Conservation (phyloP, 2,888 invertebrate genomes). For the Dolichomitus sp. region DNA sequence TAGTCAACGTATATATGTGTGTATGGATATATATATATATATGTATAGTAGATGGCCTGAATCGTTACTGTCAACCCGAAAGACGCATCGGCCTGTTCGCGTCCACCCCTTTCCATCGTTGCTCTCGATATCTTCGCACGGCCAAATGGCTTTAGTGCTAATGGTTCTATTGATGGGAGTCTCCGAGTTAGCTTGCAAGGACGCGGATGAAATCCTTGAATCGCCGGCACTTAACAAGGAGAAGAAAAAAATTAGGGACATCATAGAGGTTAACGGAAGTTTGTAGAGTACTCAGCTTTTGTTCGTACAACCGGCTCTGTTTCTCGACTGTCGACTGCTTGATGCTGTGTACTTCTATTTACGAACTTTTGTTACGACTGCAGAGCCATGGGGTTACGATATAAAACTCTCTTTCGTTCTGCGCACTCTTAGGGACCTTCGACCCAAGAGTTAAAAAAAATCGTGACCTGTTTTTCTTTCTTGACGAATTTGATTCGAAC, state of each 20-base stretch:
- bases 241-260: slow-evolving; percentile 26
- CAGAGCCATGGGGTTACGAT: background rate
- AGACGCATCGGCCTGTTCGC: slow-evolving; percentile 67
- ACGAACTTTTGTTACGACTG: background rate
- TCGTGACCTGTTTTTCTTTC: no score
- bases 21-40: background rate
- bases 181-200: slow-evolving; percentile 36
- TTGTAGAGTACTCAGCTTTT: slow-evolving; percentile 8
- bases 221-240: slow-evolving; percentile 18
- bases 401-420: background rate
- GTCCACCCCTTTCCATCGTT: slow-evolving; percentile 22
- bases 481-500: no score
- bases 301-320: slow-evolving; percentile 28
- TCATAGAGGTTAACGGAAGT: slow-evolving; percentile 14
- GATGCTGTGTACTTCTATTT: slow-evolving; percentile 11
- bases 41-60: slow-evolving; percentile 69
- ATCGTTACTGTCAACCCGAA: slow-evolving; percentile 72
- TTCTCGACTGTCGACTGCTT: background rate
- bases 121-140: slow-evolving; percentile 64
- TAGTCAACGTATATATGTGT: no score
- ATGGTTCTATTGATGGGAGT: slow-evolving; percentile 70
- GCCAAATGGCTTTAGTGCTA: slow-evolving; percentile 69
- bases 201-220: slow-evolving; percentile 35
- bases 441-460: no score
- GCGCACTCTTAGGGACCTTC: no score